Evolutionary conservation across 2,797 vertebrate species (phyloP).

Genomic region (Lerista edwardsae): DNA sequence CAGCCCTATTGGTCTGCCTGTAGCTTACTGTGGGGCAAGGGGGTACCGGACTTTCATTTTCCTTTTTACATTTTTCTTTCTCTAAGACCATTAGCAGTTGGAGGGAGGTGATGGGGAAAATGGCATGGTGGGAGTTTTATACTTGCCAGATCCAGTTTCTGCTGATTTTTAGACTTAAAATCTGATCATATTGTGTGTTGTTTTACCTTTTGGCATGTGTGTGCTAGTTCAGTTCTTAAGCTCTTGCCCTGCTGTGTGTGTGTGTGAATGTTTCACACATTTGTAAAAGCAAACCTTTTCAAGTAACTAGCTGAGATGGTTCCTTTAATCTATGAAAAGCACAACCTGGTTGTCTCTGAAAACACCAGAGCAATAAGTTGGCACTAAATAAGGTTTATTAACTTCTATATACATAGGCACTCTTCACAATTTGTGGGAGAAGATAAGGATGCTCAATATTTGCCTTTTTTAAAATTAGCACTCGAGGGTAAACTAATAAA

Average conservation of each 20-base stretch:
- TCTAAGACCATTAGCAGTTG: no score
- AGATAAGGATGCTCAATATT: neutral
- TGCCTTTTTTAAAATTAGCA: conserved; percentile 61
- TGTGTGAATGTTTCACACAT: neutral
- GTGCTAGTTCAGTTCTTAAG: neutral
- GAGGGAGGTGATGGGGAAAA: no score
- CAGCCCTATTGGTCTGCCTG: no score
- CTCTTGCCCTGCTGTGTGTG: neutral
- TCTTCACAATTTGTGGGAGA: conserved; percentile 2
- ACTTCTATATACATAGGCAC: conserved; percentile 7
- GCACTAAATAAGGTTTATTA: conserved; percentile 36
- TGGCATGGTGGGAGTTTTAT: no score
- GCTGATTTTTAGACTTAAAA: no score
- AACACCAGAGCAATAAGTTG: conserved; percentile 15
- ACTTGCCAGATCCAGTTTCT: no score
- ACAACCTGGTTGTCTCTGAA: conserved; percentile 39
- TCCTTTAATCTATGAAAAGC: neutral
- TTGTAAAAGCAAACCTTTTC: conserved; percentile 3
- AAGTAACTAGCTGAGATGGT: neutral
- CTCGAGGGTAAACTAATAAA: conserved; percentile 63
- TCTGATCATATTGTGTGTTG: neutral
- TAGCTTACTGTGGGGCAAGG: no score
- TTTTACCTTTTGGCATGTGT: neutral
- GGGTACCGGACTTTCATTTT: no score
- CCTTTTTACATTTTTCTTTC: no score